phyloP scores from a whole-genome alignment of 2,888 invertebrate genomes.

The Pelosia muscerda region DNA sequence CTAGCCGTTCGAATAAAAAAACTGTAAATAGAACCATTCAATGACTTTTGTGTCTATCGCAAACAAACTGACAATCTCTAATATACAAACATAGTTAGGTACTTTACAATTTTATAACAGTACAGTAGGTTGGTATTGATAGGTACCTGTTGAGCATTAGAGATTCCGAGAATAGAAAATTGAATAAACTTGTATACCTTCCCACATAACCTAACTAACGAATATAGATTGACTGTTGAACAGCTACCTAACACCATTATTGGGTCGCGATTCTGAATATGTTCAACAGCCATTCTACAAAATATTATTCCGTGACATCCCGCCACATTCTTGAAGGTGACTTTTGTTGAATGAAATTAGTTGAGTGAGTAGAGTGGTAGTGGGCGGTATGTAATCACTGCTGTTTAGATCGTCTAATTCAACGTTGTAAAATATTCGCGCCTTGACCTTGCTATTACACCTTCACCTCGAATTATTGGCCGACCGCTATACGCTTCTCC shows the following conservation, averaged over 20 bases:
- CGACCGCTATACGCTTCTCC: slow-evolving; percentile 41
- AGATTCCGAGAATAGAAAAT: not conserved
- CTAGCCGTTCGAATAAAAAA: too few relatives aligned
- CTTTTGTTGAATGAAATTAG: not conserved
- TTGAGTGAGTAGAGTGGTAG: slow-evolving; percentile 4
- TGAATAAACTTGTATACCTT: not conserved
- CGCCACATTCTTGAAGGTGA: slow-evolving; percentile 7
- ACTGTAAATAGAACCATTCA: too few relatives aligned
- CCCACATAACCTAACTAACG: not conserved
- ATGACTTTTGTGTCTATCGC: too few relatives aligned
- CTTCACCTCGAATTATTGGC: slow-evolving; percentile 53
- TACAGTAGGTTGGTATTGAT: too few relatives aligned
- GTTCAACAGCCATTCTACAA: not conserved
- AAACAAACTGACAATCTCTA: too few relatives aligned
- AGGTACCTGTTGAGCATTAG: too few relatives aligned
- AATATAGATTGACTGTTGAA: not conserved
- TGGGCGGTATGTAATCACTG: slow-evolving; percentile 10
- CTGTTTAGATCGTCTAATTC: slow-evolving; percentile 9
- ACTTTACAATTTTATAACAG: too few relatives aligned
- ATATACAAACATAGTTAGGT: too few relatives aligned
- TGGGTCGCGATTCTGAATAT: not conserved
- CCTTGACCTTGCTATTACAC: slow-evolving; percentile 34
- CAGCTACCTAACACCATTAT: not conserved
- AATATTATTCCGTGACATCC: not conserved
- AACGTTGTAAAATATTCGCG: slow-evolving; percentile 16